Evolutionary conservation across 2,888 invertebrate species (phyloP), one percentile per base, ranked within the genome.

Genomic region (Netelia fuscicornis): DNA sequence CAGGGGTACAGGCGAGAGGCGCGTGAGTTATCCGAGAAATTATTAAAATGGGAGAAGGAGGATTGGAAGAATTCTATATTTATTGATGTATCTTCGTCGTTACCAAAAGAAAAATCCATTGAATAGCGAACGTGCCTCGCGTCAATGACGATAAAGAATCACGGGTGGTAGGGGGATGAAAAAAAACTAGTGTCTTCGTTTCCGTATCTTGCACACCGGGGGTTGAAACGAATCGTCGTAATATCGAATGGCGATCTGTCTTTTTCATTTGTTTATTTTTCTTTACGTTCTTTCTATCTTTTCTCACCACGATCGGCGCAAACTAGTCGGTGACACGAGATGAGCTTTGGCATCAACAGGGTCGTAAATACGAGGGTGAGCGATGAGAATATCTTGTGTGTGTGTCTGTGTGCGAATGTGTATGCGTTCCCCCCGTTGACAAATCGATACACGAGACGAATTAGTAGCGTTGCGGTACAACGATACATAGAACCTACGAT

Each of bases 381-480:
- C 48, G 65, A 79, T 71, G 72, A 52, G 74, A 70, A 71, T 71
- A 48, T 64, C n/a, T 60, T 70, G 37, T 62, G 23, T 52, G 52
- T 37, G 56, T 37, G 37, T 37, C 1, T 70, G 23, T 52, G 52
- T 37, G 56, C 20, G n/a, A 6, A 6, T 37, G 37, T 37, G 6
- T 5, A 30, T 30, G 30, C 2, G 17, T 65, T 48, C 37, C 37
- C 54, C 78, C 87, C 88, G 88, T 90, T 87, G 86, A 88, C 87
- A 88, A 90, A 90, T 92, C 90, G 88, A 92, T 91, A 91, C 87
- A 87, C 85, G 81, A 87, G 89, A 90, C 89, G 90, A 92, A 93
- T 92, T 92, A 92, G 92, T 90, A 89, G 89, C 86, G 5, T 90
- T 90, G 92, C 87, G 91, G 92, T 92, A 88, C 91, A 90, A 92